Evolutionary conservation across 2,888 invertebrate genomes (phyloP).

Genomic region (Agonum fuliginosum): DNA sequence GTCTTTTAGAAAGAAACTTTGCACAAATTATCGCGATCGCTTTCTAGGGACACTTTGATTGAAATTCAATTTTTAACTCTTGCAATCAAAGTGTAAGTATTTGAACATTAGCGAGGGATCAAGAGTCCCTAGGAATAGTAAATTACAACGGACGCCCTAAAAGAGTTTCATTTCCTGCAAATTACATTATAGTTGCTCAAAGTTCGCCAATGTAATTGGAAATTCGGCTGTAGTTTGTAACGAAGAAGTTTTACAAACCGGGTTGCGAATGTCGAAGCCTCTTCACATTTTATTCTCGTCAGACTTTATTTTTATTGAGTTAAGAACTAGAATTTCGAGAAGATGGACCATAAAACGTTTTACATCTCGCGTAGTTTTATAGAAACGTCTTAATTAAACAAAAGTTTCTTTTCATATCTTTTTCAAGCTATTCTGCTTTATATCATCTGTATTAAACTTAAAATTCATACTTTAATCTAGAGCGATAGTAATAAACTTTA

Average conservation of each 20-base stretch:
- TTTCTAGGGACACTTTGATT: background rate
- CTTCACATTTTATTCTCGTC: conserved; percentile 3
- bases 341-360: background rate
- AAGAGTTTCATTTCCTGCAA: background rate
- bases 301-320: conserved; percentile 9
- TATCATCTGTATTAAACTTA: background rate
- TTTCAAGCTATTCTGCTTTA: background rate
- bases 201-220: background rate
- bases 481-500: too few species aligned
- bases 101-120: background rate
- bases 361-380: background rate
- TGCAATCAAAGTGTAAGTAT: background rate
- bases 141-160: background rate
- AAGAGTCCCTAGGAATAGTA: background rate
- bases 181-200: conserved; percentile 14
- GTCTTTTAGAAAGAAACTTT: background rate
- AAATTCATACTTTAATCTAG: too few species aligned
- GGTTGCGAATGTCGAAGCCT: background rate
- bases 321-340: background rate
- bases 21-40: conserved; percentile 1
- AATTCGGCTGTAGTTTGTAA: background rate
- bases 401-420: background rate
- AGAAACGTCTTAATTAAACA: background rate
- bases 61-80: conserved; percentile 12
- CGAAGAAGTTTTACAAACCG: background rate